Conservation (phyloP, 2,888 invertebrate genomes). For the Epicampocera succincta region DNA sequence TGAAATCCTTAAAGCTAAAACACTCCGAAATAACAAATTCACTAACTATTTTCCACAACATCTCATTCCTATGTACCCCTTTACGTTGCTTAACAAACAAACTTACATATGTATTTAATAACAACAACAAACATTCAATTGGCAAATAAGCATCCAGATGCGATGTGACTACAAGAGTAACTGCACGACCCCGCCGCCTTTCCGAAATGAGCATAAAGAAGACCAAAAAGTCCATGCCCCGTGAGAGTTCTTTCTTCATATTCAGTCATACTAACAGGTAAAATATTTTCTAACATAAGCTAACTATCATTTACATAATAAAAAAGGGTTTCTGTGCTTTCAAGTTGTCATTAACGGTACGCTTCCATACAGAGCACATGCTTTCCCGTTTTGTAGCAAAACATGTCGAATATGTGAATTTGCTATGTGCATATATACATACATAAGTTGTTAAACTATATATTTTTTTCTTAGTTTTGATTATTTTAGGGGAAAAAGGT, state of each 20-base stretch:
- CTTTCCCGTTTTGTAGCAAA: no score
- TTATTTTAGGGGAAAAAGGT: no score
- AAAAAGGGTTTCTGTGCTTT: slow-evolving; percentile 5
- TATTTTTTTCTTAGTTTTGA: no score
- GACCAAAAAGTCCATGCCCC: slow-evolving; percentile 94
- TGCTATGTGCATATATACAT: no score
- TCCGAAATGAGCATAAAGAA: slow-evolving; percentile 92
- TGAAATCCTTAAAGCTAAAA: neutral
- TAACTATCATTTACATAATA: neutral
- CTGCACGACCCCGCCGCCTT: slow-evolving; percentile 91
- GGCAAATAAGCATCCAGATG: slow-evolving; percentile 45
- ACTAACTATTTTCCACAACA: slow-evolving; percentile 44
- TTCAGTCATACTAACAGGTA: slow-evolving; percentile 97
- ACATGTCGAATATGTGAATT: no score
- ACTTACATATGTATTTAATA: slow-evolving; percentile 47
- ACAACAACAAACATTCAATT: slow-evolving; percentile 10
- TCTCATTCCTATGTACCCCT: slow-evolving; percentile 31
- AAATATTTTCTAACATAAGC: slow-evolving; percentile 72
- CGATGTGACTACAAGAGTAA: slow-evolving; percentile 77
- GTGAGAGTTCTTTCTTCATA: slow-evolving; percentile 95
- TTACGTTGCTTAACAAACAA: slow-evolving; percentile 40
- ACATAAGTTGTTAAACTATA: no score
- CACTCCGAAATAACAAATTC: neutral
- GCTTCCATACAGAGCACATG: no score
- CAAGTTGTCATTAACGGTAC: neutral